Percentiles rank a stretch among this genome's conserved stretches.
phyloP scores from a whole-genome alignment of 2,113 vertebrate species.

The Nothoprocta perdicaria region DNA sequence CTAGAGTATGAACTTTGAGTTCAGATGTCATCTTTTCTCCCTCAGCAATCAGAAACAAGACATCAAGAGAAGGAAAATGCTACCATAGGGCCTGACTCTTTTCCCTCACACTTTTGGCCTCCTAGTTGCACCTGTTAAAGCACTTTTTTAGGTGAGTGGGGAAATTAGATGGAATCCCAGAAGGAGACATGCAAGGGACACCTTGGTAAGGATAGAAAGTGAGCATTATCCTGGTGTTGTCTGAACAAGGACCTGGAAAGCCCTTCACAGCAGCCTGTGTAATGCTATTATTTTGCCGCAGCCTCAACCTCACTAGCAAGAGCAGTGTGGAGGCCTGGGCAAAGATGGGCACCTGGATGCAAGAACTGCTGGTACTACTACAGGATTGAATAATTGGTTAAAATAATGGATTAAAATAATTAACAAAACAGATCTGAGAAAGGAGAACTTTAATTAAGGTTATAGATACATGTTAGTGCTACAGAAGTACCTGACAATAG shows the following conservation, averaged over 20 bases:
- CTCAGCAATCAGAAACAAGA: neutral
- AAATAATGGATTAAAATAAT: neutral
- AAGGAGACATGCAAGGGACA: neutral
- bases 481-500: neutral
- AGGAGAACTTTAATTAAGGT: neutral
- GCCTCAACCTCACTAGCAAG: neutral
- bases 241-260: neutral
- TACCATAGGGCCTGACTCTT: neutral
- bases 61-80: neutral
- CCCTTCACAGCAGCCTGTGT: fast-evolving
- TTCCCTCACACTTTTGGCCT: neutral
- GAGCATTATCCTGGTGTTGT: neutral
- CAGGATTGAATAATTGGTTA: neutral
- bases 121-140: neutral
- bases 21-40: neutral
- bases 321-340: neutral
- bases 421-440: neutral
- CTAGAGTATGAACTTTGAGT: neutral
- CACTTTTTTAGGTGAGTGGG: neutral
- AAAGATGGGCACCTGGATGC: neutral
- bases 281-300: neutral
- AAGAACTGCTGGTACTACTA: fast-evolving
- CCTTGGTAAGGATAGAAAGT: neutral
- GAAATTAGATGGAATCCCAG: neutral
- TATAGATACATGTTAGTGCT: neutral